Evolutionary conservation across 2,888 invertebrate genomes (phyloP), one percentile per base, ranked within the genome.

Genomic region (Papilio demoleus): DNA sequence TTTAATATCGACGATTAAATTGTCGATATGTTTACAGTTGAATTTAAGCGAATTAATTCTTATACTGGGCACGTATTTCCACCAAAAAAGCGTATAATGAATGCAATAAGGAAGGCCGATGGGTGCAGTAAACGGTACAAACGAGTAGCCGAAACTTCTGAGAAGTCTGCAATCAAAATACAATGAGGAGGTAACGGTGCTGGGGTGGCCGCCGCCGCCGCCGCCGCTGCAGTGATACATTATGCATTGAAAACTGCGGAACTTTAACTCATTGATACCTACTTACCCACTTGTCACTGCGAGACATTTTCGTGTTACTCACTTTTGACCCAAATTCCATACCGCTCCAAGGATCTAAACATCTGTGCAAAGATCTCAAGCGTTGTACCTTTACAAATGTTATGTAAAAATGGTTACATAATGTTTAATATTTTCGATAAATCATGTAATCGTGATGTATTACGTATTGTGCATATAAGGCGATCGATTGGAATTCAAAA

Each of bases 101-200:
- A 88, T 86, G 85, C 83, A 87, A 85, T 81, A 81, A 87, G 88
- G 88, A 88, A 88, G 82, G 82, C 72, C 81, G 76, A 71, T 75
- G 75, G 69, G 78, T 85, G 85, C 85, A 83, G 81, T 82, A 87
- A 90, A 90, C 90, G 89, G 89, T 88, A 90, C 84, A 89, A 87
- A 87, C 88, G 82, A 86, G 88, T 83, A 83, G 83, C 81, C 86
- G 84, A 85, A 85, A 83, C 81, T 90, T 90, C 89, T 84, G 73
- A 77, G 90, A 90, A 90, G 80, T 80, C 83, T 80, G 86, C 86
- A 87, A 88, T 88, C 88, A 84, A 83, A 88, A 90, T 82, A 89
- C 90, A 89, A 88, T 90, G 86, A 84, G 84, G 74, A 73, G 58
- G 82, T 88, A 90, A 89, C 90, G 88, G 90, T 86, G 84, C 76